These are phyloP conservation scores for Circaetus gallicus DNA, from an alignment of 2,113 vertebrate species.

Conservation along the genomic window DNA sequence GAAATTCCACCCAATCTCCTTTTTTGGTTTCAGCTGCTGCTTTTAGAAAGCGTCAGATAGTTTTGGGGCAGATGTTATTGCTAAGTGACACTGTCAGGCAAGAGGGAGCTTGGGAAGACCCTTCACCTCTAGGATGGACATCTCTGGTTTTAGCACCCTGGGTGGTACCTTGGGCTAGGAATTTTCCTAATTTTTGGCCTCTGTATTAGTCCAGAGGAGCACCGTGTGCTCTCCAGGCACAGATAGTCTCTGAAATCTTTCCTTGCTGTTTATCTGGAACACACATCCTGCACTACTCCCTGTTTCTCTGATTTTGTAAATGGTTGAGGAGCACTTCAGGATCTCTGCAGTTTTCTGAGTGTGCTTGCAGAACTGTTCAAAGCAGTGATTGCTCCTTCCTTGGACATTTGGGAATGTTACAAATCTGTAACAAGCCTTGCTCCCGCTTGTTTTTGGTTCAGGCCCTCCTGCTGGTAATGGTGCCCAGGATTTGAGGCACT, in stretches of 20 bases:
- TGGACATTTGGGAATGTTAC: not conserved
- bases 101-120: not conserved
- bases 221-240: not conserved
- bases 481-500: fast-evolving
- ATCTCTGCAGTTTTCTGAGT: not conserved
- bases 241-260: not conserved
- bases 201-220: not conserved
- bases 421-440: not conserved
- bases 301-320: not conserved
- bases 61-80: not conserved
- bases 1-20: not conserved
- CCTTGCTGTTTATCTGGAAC: not conserved
- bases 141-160: not conserved
- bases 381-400: not conserved
- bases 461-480: not conserved
- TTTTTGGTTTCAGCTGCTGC: not conserved
- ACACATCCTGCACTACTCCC: fast-evolving
- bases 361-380: not conserved
- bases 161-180: not conserved
- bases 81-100: fast-evolving
- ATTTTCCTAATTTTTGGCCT: not conserved
- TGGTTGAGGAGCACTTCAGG: not conserved
- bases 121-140: not conserved
- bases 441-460: not conserved
- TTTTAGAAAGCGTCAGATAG: not conserved